phyloP scores from a whole-genome alignment of 2,888 invertebrate species.

The Eupithecia pulchellata region DNA sequence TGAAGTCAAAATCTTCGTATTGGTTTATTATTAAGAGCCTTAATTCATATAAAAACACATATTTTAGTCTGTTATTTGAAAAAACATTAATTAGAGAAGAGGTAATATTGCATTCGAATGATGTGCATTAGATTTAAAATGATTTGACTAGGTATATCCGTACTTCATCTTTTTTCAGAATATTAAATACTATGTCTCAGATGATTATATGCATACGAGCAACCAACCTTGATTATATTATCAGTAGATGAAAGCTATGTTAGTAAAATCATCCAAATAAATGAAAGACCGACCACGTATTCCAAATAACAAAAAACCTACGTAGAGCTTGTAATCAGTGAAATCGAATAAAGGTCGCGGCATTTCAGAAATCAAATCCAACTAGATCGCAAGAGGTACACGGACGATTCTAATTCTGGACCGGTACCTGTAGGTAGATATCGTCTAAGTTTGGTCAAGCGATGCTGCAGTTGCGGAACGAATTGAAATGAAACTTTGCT shows the following conservation, averaged over 20 bases:
- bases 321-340: conserved; percentile 2
- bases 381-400: background rate
- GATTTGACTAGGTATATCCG: no score
- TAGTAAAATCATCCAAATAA: background rate
- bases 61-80: no score
- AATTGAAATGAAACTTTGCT: background rate
- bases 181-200: no score
- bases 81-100: no score
- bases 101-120: no score
- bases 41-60: no score
- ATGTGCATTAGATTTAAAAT: no score
- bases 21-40: no score
- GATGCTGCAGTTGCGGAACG: background rate
- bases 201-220: no score
- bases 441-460: background rate
- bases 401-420: background rate
- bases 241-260: background rate
- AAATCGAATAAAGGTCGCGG: conserved; percentile 7
- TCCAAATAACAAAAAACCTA: background rate
- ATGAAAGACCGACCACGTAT: background rate
- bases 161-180: no score
- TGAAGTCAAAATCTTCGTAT: no score
- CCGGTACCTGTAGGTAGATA: background rate
- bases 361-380: conserved; percentile 10
- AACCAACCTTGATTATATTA: no score